Evolutionary conservation across 1,140 invertebrate species (phyloP).

Genomic region (Nephila pilipes): DNA sequence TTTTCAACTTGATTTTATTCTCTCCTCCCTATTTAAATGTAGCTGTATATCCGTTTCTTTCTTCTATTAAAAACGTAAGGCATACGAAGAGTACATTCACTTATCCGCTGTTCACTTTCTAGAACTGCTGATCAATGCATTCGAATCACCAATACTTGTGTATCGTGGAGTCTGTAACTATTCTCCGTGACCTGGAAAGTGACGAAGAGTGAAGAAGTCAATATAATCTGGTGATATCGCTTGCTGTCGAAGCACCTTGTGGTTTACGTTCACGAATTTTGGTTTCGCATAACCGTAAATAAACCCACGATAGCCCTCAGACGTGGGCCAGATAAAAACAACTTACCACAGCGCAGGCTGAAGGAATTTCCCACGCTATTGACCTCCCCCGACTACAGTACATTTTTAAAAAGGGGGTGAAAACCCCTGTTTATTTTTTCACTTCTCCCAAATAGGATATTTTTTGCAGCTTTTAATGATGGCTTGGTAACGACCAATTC

Average conservation of each 20-base stretch:
- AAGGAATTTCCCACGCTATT: slow-evolving; percentile 55
- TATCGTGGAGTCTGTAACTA: background rate
- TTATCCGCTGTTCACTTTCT: background rate
- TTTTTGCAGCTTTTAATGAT: background rate
- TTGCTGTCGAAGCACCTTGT: background rate
- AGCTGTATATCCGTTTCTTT: too few species aligned
- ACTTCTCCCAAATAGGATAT: background rate
- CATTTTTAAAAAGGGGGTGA: too few species aligned
- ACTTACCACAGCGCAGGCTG: background rate
- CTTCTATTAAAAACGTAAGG: too few species aligned
- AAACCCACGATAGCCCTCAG: slow-evolving; percentile 37
- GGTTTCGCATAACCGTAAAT: slow-evolving; percentile 50
- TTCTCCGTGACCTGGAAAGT: background rate
- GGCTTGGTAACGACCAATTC: background rate
- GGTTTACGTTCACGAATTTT: slow-evolving; percentile 29
- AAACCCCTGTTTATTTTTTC: background rate
- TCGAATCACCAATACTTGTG: background rate
- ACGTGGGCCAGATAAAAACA: slow-evolving; percentile 54
- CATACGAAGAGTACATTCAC: too few species aligned
- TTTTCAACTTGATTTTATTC: too few species aligned
- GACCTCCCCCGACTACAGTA: background rate
- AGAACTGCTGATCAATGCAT: background rate
- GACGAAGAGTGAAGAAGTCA: slow-evolving; percentile 35
- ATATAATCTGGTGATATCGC: slow-evolving; percentile 5
- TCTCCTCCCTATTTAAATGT: too few species aligned